Percentiles rank a stretch among this genome's conserved stretches.
Conservation (phyloP, 2,113 vertebrate genomes). For the Lanius ludovicianus region DNA sequence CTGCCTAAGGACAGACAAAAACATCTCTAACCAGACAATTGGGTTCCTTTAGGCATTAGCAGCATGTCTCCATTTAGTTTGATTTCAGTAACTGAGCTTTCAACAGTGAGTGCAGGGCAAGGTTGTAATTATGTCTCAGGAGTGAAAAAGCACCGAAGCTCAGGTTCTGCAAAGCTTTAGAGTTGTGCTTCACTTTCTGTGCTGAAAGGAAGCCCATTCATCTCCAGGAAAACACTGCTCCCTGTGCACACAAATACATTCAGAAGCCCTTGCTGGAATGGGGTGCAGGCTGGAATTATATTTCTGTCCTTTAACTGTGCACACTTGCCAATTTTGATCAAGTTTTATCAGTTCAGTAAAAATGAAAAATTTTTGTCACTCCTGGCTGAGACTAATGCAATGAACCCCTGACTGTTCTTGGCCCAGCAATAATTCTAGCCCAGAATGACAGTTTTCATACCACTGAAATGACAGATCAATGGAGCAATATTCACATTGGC, state of each 20-base stretch:
- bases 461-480: neutral
- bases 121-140: conserved; percentile 5
- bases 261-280: neutral
- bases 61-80: conserved; percentile 39
- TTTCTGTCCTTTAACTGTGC: neutral
- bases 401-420: neutral
- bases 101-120: neutral
- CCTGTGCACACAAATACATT: neutral
- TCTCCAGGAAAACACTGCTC: neutral
- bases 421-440: neutral
- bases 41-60: conserved; percentile 16
- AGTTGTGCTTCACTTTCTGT: neutral
- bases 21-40: conserved; percentile 4
- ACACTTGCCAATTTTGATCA: neutral
- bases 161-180: neutral
- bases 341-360: neutral
- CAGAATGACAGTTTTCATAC: neutral
- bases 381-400: neutral
- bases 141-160: neutral
- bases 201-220: neutral
- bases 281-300: neutral
- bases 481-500: neutral
- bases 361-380: neutral
- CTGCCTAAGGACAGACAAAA: conserved; percentile 3
- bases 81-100: conserved; percentile 42